Percentiles rank a stretch among this genome's conserved stretches.
phyloP scores from a whole-genome alignment of 2,888 invertebrate species.

The Scaptomyza caliginosa region DNA sequence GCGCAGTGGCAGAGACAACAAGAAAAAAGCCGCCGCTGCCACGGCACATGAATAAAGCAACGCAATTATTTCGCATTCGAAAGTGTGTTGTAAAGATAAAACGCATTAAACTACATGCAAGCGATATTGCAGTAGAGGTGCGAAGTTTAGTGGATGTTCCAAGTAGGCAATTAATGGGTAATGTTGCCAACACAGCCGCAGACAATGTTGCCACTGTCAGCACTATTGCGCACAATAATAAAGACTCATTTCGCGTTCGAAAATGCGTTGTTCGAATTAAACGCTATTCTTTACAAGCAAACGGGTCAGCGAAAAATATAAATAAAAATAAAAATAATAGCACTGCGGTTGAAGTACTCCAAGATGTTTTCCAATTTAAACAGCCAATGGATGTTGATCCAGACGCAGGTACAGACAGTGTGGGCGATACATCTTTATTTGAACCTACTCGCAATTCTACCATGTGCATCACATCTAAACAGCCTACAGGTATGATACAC shows the following conservation, averaged over 20 bases:
- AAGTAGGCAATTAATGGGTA: neutral
- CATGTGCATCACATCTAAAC: constrained; percentile 13
- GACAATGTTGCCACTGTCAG: neutral
- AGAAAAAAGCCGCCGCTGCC: neutral
- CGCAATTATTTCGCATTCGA: neutral
- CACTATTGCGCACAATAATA: no score
- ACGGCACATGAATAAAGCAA: neutral
- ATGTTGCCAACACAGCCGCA: neutral
- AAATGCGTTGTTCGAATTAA: neutral
- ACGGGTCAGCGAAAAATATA: neutral
- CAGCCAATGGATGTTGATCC: neutral
- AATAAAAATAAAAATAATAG: neutral
- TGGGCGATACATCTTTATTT: constrained; percentile 22
- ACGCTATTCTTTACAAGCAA: neutral
- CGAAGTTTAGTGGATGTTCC: neutral
- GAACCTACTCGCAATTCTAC: constrained; percentile 54
- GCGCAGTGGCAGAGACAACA: neutral
- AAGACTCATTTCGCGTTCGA: neutral
- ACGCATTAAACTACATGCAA: constrained; percentile 21
- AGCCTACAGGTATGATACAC: constrained; percentile 12
- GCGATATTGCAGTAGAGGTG: no score
- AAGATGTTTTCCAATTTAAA: no score
- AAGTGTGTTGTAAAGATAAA: constrained; percentile 48
- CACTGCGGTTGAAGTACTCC: no score
- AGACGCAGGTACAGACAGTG: neutral